Conservation (phyloP, 1,140 invertebrate genomes). For the Heliconius nattereri region DNA sequence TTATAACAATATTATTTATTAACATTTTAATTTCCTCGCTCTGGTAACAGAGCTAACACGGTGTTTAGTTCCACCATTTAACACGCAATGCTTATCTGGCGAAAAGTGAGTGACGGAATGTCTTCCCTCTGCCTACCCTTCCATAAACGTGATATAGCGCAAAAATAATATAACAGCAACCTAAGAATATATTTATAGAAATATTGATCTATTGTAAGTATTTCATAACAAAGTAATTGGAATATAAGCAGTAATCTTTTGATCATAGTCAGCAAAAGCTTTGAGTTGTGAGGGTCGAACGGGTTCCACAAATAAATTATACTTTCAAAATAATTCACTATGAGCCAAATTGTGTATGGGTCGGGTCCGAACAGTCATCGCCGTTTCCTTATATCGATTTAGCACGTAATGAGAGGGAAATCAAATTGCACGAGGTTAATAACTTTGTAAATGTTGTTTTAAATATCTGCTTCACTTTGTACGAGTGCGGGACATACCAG, state of each 20-base stretch:
- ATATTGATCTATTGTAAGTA: slow-evolving; percentile 13
- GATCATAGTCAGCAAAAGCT: slow-evolving; percentile 57
- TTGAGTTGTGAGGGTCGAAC: slow-evolving; percentile 68
- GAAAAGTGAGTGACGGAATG: too few species aligned
- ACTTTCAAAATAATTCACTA: slow-evolving; percentile 62
- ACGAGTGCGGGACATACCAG: neutral
- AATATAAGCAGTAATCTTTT: slow-evolving; percentile 43
- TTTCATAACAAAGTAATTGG: slow-evolving; percentile 25
- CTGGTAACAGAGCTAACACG: too few species aligned
- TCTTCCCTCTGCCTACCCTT: too few species aligned
- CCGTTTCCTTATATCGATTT: slow-evolving; percentile 37
- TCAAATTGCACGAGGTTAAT: slow-evolving; percentile 14
- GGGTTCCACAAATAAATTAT: slow-evolving; percentile 72
- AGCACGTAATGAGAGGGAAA: slow-evolving; percentile 35
- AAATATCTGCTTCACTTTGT: too few species aligned
- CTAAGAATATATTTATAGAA: neutral
- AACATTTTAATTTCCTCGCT: too few species aligned
- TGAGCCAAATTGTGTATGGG: slow-evolving; percentile 41
- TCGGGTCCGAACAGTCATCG: slow-evolving; percentile 43
- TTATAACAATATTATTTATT: too few species aligned
- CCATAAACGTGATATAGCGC: too few species aligned
- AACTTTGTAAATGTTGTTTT: neutral
- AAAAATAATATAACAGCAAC: neutral
- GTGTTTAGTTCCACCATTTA: too few species aligned
- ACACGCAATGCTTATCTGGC: too few species aligned